Conservation (phyloP, 64 coral and sea anemone genomes). For the Porites australiensis region DNA sequence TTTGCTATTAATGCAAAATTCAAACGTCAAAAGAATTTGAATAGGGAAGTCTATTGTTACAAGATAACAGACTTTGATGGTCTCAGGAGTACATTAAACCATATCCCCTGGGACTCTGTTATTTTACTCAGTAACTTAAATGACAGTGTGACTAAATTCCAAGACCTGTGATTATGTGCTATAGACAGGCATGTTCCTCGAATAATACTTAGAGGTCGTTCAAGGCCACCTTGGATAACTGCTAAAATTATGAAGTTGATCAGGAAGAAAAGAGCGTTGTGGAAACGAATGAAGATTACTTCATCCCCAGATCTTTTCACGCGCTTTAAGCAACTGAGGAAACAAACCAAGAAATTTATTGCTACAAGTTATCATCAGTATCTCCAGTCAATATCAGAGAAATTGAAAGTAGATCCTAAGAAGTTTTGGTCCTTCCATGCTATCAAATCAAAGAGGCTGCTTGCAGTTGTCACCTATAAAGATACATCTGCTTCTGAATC, state of each 20-base stretch:
- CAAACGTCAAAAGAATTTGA: slow-evolving; percentile 58
- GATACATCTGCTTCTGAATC: no score
- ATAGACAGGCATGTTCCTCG: slow-evolving; percentile 39
- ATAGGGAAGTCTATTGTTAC: slow-evolving; percentile 65
- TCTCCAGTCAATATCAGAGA: no score
- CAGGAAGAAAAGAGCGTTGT: slow-evolving; percentile 53
- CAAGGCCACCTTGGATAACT: slow-evolving; percentile 71
- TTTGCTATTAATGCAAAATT: slow-evolving; percentile 24
- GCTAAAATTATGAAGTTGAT: slow-evolving; percentile 65
- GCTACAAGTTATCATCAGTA: no score
- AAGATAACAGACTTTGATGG: slow-evolving; percentile 66
- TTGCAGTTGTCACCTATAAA: no score
- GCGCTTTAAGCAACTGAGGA: slow-evolving; percentile 2
- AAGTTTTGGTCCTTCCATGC: no score
- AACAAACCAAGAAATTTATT: neutral
- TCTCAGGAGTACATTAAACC: slow-evolving; percentile 44
- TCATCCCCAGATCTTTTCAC: slow-evolving; percentile 13
- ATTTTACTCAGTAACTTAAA: slow-evolving; percentile 35
- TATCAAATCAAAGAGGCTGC: no score
- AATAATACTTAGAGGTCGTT: slow-evolving; percentile 48
- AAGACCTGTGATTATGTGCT: slow-evolving; percentile 61
- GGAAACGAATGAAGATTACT: neutral
- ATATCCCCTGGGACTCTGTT: slow-evolving; percentile 48
- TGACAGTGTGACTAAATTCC: slow-evolving; percentile 50
- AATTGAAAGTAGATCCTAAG: no score